These are phyloP conservation scores for Chymomyza fuscimana DNA, from an alignment of 2,888 invertebrate genomes.

Conservation along the genomic window DNA sequence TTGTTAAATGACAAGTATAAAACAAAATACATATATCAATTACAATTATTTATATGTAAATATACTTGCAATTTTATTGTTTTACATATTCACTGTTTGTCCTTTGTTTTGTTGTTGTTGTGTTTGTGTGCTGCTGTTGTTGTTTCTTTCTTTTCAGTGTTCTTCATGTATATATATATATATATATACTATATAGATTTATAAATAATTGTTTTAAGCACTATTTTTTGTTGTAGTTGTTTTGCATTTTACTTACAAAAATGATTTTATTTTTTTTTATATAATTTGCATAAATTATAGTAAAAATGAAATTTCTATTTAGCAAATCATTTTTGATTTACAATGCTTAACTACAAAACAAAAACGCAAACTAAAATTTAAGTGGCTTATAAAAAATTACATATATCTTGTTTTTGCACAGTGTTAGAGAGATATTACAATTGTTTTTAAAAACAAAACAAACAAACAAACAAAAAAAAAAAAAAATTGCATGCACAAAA, in stretches of 20 bases:
- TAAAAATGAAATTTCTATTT: constrained; percentile 44
- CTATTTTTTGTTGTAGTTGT: constrained; percentile 40
- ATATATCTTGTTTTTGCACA: constrained; percentile 47
- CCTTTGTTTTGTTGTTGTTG: constrained; percentile 54
- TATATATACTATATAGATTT: constrained; percentile 50
- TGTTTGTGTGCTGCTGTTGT: constrained; percentile 14
- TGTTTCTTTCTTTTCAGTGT: neutral
- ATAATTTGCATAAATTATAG: constrained; percentile 27
- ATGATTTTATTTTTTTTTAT: constrained; percentile 15
- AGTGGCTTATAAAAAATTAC: constrained; percentile 29
- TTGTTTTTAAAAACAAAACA: neutral
- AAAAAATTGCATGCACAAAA: neutral
- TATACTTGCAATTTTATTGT: constrained; percentile 61
- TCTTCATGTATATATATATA: constrained; percentile 10
- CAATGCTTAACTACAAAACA: neutral
- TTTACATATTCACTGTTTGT: constrained; percentile 64
- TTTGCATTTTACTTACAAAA: neutral
- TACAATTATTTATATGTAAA: constrained; percentile 47
- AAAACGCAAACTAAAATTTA: constrained; percentile 2
- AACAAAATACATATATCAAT: constrained; percentile 58
- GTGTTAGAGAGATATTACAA: constrained; percentile 1
- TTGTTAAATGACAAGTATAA: constrained; percentile 58
- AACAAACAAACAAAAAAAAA: too few species aligned
- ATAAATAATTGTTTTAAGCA: constrained; percentile 62
- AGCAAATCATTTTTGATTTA: constrained; percentile 28